Percentiles rank a stretch among this genome's conserved stretches.
phyloP scores from a whole-genome alignment of 2,797 vertebrate genomes.

The Oreonectes daqikongensis region DNA sequence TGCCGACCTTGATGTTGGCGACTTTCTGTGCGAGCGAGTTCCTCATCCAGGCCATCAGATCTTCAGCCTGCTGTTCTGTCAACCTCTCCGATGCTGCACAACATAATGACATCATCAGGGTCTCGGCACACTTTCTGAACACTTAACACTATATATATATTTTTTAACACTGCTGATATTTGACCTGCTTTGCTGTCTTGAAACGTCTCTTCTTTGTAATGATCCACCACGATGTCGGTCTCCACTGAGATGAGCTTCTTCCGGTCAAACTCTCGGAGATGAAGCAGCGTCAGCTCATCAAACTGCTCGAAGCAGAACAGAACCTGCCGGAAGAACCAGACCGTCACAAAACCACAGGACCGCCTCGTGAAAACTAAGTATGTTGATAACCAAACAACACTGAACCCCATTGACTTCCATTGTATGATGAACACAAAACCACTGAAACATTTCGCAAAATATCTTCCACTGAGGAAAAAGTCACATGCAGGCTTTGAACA shows the following conservation, averaged over 20 bases:
- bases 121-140: too few species aligned
- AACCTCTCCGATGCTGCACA: conserved; percentile 78
- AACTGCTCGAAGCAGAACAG: conserved; percentile 98
- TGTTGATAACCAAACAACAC: too few species aligned
- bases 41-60: conserved; percentile 94
- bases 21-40: conserved; percentile 85
- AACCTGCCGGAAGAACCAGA: conserved; percentile 75
- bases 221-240: conserved; percentile 96
- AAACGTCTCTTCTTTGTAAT: conserved; percentile 95
- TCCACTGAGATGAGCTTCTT: conserved; percentile 96
- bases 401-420: too few species aligned
- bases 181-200: conserved; percentile 83
- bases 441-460: too few species aligned
- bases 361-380: background rate
- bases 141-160: too few species aligned
- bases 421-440: too few species aligned
- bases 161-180: too few species aligned
- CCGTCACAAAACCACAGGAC: background rate
- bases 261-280: conserved; percentile 92
- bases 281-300: conserved; percentile 93
- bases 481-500: too few species aligned
- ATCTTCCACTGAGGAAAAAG: too few species aligned
- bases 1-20: conserved; percentile 85
- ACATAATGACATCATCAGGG: background rate
- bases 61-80: conserved; percentile 83